Conservation (phyloP, 1,140 invertebrate genomes). For the Dolichoris vasculosae region DNA sequence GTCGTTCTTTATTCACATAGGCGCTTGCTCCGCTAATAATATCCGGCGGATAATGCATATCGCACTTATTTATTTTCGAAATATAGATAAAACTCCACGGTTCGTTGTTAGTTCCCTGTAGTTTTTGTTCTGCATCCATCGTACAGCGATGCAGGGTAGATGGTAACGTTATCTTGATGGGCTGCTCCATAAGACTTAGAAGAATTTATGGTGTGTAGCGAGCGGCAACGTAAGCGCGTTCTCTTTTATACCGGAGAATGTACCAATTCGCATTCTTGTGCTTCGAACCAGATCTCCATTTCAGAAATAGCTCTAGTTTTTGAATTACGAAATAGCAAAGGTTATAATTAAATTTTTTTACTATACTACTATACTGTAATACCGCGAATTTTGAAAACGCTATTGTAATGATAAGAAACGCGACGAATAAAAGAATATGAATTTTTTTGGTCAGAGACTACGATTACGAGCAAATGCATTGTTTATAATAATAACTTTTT, state of each 20-base stretch:
- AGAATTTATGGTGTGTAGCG: constrained; percentile 33
- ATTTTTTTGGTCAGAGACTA: background rate
- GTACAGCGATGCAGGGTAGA: background rate
- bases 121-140: background rate
- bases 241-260: constrained; percentile 5
- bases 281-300: background rate
- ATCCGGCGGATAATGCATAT: background rate
- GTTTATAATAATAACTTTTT: too few species aligned
- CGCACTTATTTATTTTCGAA: background rate
- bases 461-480: too few species aligned
- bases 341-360: constrained; percentile 20
- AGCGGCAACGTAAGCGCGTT: background rate
- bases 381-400: too few species aligned
- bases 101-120: background rate
- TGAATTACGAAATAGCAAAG: constrained; percentile 4
- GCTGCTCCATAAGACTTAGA: background rate
- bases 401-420: background rate
- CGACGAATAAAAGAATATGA: background rate
- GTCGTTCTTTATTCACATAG: background rate
- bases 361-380: background rate
- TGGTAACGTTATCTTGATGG: constrained; percentile 13
- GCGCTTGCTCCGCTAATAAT: background rate
- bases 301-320: background rate
- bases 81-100: background rate
- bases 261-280: constrained; percentile 39